Percentiles rank a stretch among this genome's conserved stretches.
Evolutionary conservation across 1,140 invertebrate genomes (phyloP).

Genomic region (Atta texana): DNA sequence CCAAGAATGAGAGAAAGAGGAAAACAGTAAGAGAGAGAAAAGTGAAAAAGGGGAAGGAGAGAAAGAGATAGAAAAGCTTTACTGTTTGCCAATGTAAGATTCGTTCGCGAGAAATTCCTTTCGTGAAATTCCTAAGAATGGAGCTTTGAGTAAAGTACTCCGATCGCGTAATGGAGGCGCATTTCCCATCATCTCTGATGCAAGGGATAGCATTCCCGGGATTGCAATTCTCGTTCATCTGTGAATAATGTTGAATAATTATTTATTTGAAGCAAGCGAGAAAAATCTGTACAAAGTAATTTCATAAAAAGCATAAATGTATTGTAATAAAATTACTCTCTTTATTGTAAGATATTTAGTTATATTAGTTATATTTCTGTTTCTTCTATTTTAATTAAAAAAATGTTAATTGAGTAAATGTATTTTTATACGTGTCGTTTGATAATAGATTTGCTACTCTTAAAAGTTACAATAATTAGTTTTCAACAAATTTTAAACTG

Average conservation of each 20-base stretch:
- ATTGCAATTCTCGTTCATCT: conserved; percentile 6
- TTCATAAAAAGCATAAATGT: not conserved
- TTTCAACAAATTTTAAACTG: not conserved
- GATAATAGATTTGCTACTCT: not conserved
- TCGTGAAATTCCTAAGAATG: conserved; percentile 30
- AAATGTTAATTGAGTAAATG: not conserved
- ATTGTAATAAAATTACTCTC: not conserved
- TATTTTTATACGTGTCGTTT: not conserved
- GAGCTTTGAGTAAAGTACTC: conserved; percentile 34
- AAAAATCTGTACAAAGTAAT: not conserved
- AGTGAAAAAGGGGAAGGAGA: not conserved
- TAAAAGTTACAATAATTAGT: not conserved
- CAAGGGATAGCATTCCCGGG: not conserved
- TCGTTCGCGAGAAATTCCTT: conserved; percentile 9
- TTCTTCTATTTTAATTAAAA: not conserved
- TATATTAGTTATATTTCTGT: not conserved
- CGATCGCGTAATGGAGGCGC: conserved; percentile 16
- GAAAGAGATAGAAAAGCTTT: conserved; percentile 3
- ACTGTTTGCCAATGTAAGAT: conserved; percentile 36
- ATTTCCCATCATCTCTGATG: not conserved
- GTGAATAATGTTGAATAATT: not conserved
- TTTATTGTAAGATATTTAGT: not conserved
- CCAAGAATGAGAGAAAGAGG: not conserved
- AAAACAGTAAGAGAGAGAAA: not conserved
- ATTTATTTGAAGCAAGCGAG: conserved; percentile 15